A percentile compares a stretch with the other conserved stretches of the same genome.
phyloP scores from a whole-genome alignment of 2,113 vertebrate species.

The Oreochromis niloticus region DNA sequence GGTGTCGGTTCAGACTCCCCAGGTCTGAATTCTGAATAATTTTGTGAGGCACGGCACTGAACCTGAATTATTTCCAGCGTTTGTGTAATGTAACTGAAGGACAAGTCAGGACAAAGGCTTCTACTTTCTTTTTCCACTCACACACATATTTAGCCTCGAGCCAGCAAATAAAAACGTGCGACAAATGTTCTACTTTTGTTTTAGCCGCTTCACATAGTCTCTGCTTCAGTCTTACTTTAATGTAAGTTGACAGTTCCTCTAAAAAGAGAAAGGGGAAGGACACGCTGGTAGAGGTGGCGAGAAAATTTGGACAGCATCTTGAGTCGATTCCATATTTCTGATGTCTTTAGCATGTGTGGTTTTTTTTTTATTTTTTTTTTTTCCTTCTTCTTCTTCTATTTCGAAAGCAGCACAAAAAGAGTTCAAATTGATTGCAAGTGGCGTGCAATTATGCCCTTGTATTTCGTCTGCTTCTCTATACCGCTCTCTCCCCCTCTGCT shows the following conservation, averaged over 20 bases:
- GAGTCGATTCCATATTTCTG: slow-evolving; percentile 43
- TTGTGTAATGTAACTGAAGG: not conserved
- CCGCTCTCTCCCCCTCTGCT: not conserved
- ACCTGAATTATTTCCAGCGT: not conserved
- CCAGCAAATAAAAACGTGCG: not conserved
- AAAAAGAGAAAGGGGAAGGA: not conserved
- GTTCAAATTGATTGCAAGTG: slow-evolving; percentile 41
- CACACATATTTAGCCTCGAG: not conserved
- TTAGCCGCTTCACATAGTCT: not conserved
- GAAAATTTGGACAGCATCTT: slow-evolving; percentile 10
- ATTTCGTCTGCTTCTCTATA: slow-evolving; percentile 1
- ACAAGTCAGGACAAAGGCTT: not conserved
- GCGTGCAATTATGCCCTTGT: slow-evolving; percentile 32
- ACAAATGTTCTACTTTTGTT: slow-evolving; percentile 15
- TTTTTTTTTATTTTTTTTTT: not conserved
- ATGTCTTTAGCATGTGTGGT: slow-evolving; percentile 23
- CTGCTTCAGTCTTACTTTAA: slow-evolving; percentile 13
- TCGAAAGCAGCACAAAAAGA: slow-evolving; percentile 21
- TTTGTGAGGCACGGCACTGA: not conserved
- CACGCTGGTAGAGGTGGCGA: not conserved
- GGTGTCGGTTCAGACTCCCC: not conserved
- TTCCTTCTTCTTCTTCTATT: not conserved
- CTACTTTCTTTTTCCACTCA: not conserved
- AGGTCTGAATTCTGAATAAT: not conserved
- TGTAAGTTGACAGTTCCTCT: slow-evolving; percentile 29